Base-by-base conservation (phyloP, 2,888 invertebrate species). In the Epistrophella euchroma region DNA sequence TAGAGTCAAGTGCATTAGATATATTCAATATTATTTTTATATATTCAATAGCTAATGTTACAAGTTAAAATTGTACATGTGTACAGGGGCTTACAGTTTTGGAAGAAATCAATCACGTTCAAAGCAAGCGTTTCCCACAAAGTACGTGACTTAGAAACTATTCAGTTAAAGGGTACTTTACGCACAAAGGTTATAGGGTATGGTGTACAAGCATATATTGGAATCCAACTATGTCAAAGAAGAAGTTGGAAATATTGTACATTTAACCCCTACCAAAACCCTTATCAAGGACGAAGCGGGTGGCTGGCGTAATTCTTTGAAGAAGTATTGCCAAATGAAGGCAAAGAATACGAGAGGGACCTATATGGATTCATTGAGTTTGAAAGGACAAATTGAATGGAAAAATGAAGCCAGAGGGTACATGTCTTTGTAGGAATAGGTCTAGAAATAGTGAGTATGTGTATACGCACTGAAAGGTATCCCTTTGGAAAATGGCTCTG, bases 41-140 rank as follows among this genome's bases (percentile, higher is more conserved):
- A 9, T 56, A 70, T 17, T n/a, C n/a, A n/a, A 43, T 43, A 45
- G n/a, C 7, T 1, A 47, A 17, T n/a, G 45, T 47, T n/a, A 2
- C 11, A 15, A 15, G n/a, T 9, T 45, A 45, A 6, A 43, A 43
- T 7, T 45, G n/a, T 45, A 17, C 17, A 43, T n/a, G 6, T 6
- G 6, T 15, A 17, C 10, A 17, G 40, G 19, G 19, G 37, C 50
- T 68, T 58, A 72, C 37, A 72, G 76, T 77, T 77, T 76, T 40
- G 43, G 60, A 85, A 81, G 81, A 81, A 85, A 81, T 85, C 85
- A 85, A 85, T 85, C 85, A 85, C 73, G 80, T 85, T 77, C 85
- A 28, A 32, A 50, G 15, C 68, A 77, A 76, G 72, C 60, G 56
- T 85, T 85, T 68, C 55, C 76, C 72, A 73, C 76, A 76, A 17